Evolutionary conservation across 2,888 invertebrate species (phyloP).

Genomic region (Dasypogon diadema): DNA sequence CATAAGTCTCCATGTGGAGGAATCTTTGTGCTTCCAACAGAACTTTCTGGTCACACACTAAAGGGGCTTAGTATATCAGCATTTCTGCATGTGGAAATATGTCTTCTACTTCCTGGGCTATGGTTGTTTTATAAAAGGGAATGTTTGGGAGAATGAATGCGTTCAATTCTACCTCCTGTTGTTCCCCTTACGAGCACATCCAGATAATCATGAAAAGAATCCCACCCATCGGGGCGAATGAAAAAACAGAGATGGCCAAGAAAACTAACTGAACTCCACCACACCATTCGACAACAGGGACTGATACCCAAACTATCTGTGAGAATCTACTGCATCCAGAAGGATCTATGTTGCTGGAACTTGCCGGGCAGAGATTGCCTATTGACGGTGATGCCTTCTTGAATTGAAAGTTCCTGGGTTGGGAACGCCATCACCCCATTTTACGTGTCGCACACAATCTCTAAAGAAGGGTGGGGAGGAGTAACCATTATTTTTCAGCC

Average conservation of each 20-base stretch:
- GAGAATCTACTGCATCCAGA: slow-evolving; percentile 34
- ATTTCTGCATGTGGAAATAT: slow-evolving; percentile 46
- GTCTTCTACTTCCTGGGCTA: slow-evolving; percentile 44
- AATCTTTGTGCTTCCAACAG: slow-evolving; percentile 29
- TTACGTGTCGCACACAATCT: slow-evolving; percentile 41
- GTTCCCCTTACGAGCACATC: slow-evolving; percentile 23
- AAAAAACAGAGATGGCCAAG: slow-evolving; percentile 41
- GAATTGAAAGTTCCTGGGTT: slow-evolving; percentile 8
- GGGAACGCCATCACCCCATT: slow-evolving; percentile 15
- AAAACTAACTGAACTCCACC: slow-evolving; percentile 20
- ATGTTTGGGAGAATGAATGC: slow-evolving; percentile 48
- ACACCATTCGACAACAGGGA: neutral
- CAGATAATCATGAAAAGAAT: slow-evolving; percentile 44
- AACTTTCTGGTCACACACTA: slow-evolving; percentile 46
- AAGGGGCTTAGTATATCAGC: slow-evolving; percentile 45
- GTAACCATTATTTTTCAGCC: slow-evolving; percentile 39
- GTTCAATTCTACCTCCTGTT: slow-evolving; percentile 43
- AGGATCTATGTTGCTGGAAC: slow-evolving; percentile 20
- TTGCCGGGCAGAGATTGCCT: slow-evolving; percentile 45
- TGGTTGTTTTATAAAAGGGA: slow-evolving; percentile 36
- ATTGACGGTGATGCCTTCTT: slow-evolving; percentile 43
- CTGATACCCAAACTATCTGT: slow-evolving; percentile 33
- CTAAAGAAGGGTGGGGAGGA: neutral
- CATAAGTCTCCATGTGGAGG: slow-evolving; percentile 31
- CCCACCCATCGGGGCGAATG: slow-evolving; percentile 25